Base-by-base conservation (phyloP, 2,888 invertebrate species). In the Xanthia icteritia region DNA sequence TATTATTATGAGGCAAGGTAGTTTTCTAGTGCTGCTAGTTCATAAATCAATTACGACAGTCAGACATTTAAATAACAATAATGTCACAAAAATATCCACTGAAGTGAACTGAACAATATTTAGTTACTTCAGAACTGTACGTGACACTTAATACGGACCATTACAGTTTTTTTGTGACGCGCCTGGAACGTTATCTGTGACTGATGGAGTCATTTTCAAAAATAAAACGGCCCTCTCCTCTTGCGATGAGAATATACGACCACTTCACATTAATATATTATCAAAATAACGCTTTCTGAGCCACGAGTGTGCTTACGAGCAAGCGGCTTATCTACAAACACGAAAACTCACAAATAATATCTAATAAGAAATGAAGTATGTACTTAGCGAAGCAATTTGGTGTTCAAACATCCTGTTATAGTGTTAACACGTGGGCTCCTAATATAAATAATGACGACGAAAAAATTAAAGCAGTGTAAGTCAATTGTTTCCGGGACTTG, bases 181-280 rank as follows among this genome's bases (percentile, higher is more conserved):
- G 89, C 87, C 87, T 88, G 90, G 90, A 89, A 91, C 95, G 93
- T 96, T 96, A 95, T 94, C 95, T 88, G 94, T 96, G 96, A 96
- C 90, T 94, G 94, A 96, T 96, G 95, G 94, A 93, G 95, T 93
- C 94, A 95, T 96, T 95, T 94, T 95, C 94, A 93, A 96, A 96
- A 96, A 96, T 96, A 96, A 96, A 95, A 92, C 94, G 91, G 92
- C 93, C 92, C 94, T 93, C 91, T 92, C 83, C 89, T 92, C 92
- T 90, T 88, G 88, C 90, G 84, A 91, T 92, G 93, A 92, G 93
- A 94, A 95, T 92, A 90, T 94, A 95, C 92, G 95, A 92, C 91
- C 94, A 92, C 93, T 94, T 93, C 92, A 93, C 92, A 93, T 92
- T 94, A 94, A 95, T 95, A 94, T 94, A 95, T 95, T 95, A 95